Conservation (phyloP, 2,113 vertebrate species). For the Melanostigma gelatinosum region DNA sequence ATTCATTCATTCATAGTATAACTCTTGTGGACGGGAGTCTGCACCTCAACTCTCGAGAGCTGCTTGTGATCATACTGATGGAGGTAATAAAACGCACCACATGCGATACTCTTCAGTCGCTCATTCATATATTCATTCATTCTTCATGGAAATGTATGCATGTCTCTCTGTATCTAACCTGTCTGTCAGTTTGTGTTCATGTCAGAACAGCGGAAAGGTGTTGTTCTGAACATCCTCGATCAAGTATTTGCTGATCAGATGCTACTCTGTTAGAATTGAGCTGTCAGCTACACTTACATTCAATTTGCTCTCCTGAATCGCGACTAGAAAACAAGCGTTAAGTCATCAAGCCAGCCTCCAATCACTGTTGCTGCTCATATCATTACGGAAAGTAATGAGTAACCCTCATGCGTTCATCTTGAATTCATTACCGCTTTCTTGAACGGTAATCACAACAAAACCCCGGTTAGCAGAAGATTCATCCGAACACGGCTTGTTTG, state of each 20-base stretch:
- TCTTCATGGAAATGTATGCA: background rate
- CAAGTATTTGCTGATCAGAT: constrained; percentile 61
- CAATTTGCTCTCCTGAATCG: constrained; percentile 40
- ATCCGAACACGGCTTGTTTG: background rate
- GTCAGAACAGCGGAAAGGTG: background rate
- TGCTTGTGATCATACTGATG: background rate
- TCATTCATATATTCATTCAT: constrained; percentile 7
- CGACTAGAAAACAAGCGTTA: constrained; percentile 53
- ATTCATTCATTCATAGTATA: constrained; percentile 44
- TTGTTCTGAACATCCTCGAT: constrained; percentile 19
- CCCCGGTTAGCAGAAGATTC: background rate
- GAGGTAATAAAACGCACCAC: constrained; percentile 26
- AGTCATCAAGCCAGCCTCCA: constrained; percentile 16
- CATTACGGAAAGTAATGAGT: constrained; percentile 19
- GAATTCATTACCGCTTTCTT: background rate
- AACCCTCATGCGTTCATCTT: constrained; percentile 20
- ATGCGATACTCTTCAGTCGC: background rate
- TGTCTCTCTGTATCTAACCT: background rate
- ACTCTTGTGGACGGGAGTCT: constrained; percentile 28
- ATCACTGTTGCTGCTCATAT: constrained; percentile 6
- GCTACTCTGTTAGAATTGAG: constrained; percentile 51
- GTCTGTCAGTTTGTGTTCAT: background rate
- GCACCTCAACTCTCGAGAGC: constrained; percentile 13
- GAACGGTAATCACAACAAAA: background rate
- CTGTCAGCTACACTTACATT: constrained; percentile 55